These are phyloP conservation scores for Pseudomyrmex pallidus DNA, from an alignment of 1,140 invertebrate species.

Conservation along the genomic window DNA sequence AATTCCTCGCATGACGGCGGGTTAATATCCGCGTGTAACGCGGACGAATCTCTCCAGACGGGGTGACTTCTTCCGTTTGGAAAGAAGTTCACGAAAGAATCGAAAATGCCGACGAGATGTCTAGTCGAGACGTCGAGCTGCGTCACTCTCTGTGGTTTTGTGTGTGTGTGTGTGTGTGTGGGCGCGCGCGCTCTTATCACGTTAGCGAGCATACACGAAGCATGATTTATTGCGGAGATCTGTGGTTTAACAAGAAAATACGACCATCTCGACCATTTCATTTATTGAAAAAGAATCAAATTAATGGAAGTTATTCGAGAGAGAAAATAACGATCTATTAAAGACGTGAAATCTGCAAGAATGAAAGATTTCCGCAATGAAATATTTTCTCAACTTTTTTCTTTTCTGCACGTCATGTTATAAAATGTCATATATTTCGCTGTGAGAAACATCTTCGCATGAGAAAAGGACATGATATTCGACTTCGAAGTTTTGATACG, in stretches of 20 bases:
- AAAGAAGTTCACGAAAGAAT: slow-evolving; percentile 8
- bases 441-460: background rate
- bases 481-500: slow-evolving; percentile 7
- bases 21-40: slow-evolving; percentile 42
- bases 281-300: slow-evolving; percentile 9
- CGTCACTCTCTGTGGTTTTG: background rate
- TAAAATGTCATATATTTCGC: background rate
- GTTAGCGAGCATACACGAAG: background rate
- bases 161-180: no score
- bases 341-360: no score
- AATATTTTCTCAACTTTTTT: background rate
- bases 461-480: slow-evolving; percentile 9
- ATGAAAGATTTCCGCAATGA: background rate
- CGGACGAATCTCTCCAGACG: background rate
- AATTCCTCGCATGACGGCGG: slow-evolving; percentile 40
- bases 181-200: background rate
- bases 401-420: background rate
- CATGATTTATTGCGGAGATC: background rate
- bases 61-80: background rate
- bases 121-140: background rate
- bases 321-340: no score
- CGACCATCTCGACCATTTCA: background rate
- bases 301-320: background rate
- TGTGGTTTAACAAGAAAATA: background rate
- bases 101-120: background rate